Base-by-base conservation (phyloP, 2,888 invertebrate genomes). In the Myopa testacea region DNA sequence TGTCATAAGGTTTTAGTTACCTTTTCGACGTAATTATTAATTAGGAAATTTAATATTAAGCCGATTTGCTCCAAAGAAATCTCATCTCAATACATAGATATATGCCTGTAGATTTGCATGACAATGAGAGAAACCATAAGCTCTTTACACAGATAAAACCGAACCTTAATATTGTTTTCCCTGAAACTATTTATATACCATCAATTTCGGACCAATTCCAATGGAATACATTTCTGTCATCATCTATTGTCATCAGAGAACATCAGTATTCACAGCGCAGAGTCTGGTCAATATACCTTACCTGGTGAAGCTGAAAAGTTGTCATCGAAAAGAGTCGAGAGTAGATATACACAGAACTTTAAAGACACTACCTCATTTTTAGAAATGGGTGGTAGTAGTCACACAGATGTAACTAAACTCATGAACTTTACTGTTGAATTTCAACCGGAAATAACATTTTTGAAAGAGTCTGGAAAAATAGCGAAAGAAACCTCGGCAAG, bases 341-440 rank as follows among this genome's bases (percentile, higher is more conserved):
- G 80, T 78, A 74, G 79, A 81, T 45, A 26, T 79, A 78, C 80
- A 19, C 73, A 67, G 76, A 80, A 82, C 81, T 83, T 84, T 86
- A 85, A 80, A 82, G 88, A 87, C 88, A 88, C 87, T 87, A 84
- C 86, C 88, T 87, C 88, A 87, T 87, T 87, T 87, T 82, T 84
- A 85, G 87, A 87, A 87, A 87, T 87, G 87, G 86, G 88, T 84
- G 81, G 82, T 84, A 88, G 87, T 88, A 86, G 87, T 87, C 87
- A 81, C 82, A 84, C 81, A 78, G 77, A 83, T 76, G 81, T 81
- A 76, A 79, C 82, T 40, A 77, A 81, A 76, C 62, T 81, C 80
- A 81, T 82, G 76, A 81, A 80, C 8, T 75, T 75, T 60, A 75
- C 68, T 68, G 75, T 75, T 69, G 68, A 75, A 69, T 75, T 75